phyloP scores from a whole-genome alignment of 2,888 invertebrate genomes.

The Synanthedon myopaeformis region DNA sequence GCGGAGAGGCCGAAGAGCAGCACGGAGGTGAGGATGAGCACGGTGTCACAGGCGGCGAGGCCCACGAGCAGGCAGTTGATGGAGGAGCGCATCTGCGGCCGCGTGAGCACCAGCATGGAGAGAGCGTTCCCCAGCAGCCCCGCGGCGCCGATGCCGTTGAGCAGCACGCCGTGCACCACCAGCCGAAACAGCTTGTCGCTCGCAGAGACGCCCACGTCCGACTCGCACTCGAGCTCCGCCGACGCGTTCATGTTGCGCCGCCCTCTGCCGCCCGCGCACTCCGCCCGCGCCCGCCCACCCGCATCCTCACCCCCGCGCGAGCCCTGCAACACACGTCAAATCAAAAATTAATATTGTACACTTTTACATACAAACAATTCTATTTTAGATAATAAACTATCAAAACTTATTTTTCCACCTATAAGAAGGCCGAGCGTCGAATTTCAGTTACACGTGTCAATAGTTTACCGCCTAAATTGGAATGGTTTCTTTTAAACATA shows the following conservation, averaged over 20 bases:
- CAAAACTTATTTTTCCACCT: no score
- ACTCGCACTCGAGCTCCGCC: conserved; percentile 31
- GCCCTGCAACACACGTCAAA: background rate
- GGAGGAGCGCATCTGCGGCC: conserved; percentile 95
- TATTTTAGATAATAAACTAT: no score
- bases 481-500: no score
- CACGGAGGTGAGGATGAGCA: conserved; percentile 87
- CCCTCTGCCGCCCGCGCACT: conserved; percentile 21
- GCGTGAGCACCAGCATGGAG: conserved; percentile 89
- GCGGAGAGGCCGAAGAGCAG: conserved; percentile 89
- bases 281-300: conserved; percentile 15
- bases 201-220: conserved; percentile 44
- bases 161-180: conserved; percentile 83
- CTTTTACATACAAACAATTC: no score
- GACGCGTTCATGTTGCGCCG: conserved; percentile 6
- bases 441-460: no score
- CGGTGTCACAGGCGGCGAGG: conserved; percentile 92
- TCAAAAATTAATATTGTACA: no score
- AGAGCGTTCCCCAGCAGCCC: conserved; percentile 92
- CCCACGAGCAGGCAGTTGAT: conserved; percentile 95
- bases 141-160: conserved; percentile 83
- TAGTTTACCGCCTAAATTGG: no score
- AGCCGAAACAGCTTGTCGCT: conserved; percentile 78
- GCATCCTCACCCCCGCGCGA: conserved; percentile 9
- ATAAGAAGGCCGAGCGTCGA: no score